Evolutionary conservation across 2,113 vertebrate species (phyloP), one percentile per base, ranked within the genome.

Genomic region (Electrona antarctica): DNA sequence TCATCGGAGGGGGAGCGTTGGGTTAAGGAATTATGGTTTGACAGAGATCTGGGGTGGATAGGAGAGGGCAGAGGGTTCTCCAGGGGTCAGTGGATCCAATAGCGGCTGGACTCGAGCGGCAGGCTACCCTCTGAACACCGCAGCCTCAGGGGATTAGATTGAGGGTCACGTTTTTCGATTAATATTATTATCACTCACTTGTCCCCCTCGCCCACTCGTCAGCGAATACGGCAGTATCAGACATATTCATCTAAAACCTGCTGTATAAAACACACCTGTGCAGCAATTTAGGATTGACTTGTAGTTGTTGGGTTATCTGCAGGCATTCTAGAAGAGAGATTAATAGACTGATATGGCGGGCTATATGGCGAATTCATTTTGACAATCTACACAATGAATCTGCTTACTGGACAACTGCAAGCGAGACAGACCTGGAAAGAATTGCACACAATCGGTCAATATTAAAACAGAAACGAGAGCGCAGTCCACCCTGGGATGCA

Each of bases 1-100:
- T 87, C 88, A 87, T 82, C 58, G 66, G 68, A 80, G 75, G 49
- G 3, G 60, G 66, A 80, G 78, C 21, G 3, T 63, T 78, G 74
- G 76, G 88, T 89, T 87, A 81, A 91, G 88, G 89, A 90, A 90
- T 92, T 81, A 84, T 77, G 72, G 67, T 77, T 83, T 85, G 87
- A 89, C 87, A 86, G 80, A 85, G 85, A 91, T 86, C 70, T 71
- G 21, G 79, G 70, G 60, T 65, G 78, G 84, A 88, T 59, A 79
- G 74, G 73, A 76, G 64, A 71, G 89, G 82, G 82, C 73, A 71
- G 74, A 86, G 59, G 79, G 85, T 84, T 87, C 70, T 91, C 80
- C 72, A 89, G 78, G 90, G 92, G 92, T 93, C 92, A 93, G 68
- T 67, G 81, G 85, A 89, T 90, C 81, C 90, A 92, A 90, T 93